These are phyloP conservation scores for Drosophila prostipennis DNA, from an alignment of 2,888 invertebrate genomes.

Conservation along the genomic window DNA sequence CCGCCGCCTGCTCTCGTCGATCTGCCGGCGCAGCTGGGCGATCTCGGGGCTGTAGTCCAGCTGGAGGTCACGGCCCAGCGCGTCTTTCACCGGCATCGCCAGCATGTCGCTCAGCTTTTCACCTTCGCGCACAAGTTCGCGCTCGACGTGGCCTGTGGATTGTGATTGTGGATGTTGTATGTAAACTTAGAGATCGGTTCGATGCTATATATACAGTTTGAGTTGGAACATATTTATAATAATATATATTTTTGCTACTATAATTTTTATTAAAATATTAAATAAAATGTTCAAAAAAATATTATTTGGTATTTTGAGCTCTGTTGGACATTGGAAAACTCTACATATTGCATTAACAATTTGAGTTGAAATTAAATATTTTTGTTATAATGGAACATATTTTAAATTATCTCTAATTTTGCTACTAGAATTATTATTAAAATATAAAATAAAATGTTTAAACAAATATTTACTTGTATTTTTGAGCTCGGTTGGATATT, in stretches of 20 bases:
- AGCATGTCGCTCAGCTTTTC: slow-evolving; percentile 91
- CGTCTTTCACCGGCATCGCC: slow-evolving; percentile 91
- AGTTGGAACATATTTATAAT: not conserved
- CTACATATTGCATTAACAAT: no score
- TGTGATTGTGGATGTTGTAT: slow-evolving; percentile 72
- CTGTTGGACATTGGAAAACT: no score
- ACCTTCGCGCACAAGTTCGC: slow-evolving; percentile 89
- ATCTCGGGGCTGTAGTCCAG: slow-evolving; percentile 90
- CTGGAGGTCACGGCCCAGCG: slow-evolving; percentile 88
- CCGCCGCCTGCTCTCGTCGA: slow-evolving; percentile 89
- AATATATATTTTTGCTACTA: not conserved
- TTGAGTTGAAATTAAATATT: no score
- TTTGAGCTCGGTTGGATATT: no score
- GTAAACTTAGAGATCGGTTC: no score
- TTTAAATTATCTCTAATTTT: no score
- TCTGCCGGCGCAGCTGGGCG: slow-evolving; percentile 88
- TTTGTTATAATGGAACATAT: no score
- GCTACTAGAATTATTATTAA: no score
- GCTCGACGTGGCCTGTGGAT: slow-evolving; percentile 87
- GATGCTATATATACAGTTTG: slow-evolving; percentile 1
- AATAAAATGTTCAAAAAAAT: not conserved
- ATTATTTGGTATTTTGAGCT: no score
- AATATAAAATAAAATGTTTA: no score
- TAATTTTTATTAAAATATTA: not conserved
- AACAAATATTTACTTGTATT: no score